phyloP scores from a whole-genome alignment of 2,888 invertebrate species.

The Strigamia maritima region DNA sequence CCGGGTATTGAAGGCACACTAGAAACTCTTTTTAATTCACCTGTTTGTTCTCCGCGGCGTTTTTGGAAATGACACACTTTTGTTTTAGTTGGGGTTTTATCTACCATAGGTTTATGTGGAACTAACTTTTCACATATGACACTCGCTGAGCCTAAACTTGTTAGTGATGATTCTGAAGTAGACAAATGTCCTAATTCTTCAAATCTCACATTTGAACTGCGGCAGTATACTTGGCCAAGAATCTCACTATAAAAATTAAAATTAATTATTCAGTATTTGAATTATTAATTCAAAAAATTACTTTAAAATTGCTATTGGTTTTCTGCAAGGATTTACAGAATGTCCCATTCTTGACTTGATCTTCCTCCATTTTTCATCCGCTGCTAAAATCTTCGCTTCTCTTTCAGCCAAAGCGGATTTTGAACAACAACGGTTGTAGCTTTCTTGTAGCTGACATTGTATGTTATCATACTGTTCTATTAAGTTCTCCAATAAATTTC shows the following conservation, averaged over 20 bases:
- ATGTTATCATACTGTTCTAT: not conserved
- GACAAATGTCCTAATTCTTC: constrained; percentile 42
- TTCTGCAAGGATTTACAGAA: constrained; percentile 43
- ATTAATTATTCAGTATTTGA: not conserved
- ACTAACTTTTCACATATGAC: not conserved
- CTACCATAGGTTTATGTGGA: not conserved
- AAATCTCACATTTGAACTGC: constrained; percentile 36
- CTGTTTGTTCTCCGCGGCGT: not conserved
- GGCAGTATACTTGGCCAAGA: constrained; percentile 39
- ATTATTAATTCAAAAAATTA: constrained; percentile 35
- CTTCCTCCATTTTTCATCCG: constrained; percentile 49
- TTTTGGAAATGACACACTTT: not conserved
- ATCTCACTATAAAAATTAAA: constrained; percentile 35
- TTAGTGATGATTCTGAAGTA: constrained; percentile 43
- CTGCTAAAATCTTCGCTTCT: constrained; percentile 47
- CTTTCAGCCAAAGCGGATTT: constrained; percentile 43
- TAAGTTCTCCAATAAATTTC: not conserved
- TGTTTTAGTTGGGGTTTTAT: not conserved
- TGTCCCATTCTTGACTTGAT: constrained; percentile 43
- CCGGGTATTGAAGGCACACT: constrained; percentile 18
- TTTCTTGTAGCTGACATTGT: not conserved
- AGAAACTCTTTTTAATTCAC: constrained; percentile 25
- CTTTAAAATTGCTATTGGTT: constrained; percentile 45
- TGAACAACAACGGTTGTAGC: constrained; percentile 21
- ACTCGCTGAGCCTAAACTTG: constrained; percentile 40